Base-by-base conservation (phyloP, 2,797 vertebrate genomes). In the Babyrousa celebensis region DNA sequence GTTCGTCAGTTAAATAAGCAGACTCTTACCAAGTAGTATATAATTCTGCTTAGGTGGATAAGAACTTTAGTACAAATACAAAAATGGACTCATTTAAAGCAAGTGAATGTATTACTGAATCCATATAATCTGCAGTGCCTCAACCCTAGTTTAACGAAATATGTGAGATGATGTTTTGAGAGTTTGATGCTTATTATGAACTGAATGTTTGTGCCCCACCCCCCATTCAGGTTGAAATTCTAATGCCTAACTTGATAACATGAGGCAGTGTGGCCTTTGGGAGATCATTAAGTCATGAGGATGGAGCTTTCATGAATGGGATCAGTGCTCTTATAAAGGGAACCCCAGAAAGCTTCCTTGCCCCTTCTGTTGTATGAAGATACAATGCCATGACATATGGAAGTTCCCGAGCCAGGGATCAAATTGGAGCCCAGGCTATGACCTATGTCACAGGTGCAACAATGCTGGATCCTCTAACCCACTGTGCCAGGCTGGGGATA, bases 1-100 rank as follows among this genome's bases (percentile, higher is more conserved):
- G 70, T 96, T 96, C 82, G 63, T 83, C 92, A 94, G n/a, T 90
- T 97, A 96, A 95, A 97, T 95, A 97, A 40, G 89, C 68, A 98
- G 89, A 93, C 87, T 96, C 85, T 97, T 97, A 94, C 85, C 68
- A 86, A 97, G 1, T 56, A 63, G 65, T 89, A 70, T 17, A 80
- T 91, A 95, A 94, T 94, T 96, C 89, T 78, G n/a, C 36, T 80
- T 56, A 40, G 52, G 96, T 36, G 9, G 80, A 60, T 36, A 91
- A 87, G 72, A 85, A 75, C 15, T 52, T 85, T 40, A 40, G 68
- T 78, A n/a, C 71, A 95, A 96, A 88, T 54, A 95, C 23, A 96
- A 95, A 80, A 36, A 40, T 17, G 15, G 16, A 79, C 43, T 94
- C 32, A 56, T 25, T 94, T 87, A 93, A 91, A 95, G 32, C 78